Conservation (phyloP, 2,797 vertebrate species). For the Acanthis flammea region DNA sequence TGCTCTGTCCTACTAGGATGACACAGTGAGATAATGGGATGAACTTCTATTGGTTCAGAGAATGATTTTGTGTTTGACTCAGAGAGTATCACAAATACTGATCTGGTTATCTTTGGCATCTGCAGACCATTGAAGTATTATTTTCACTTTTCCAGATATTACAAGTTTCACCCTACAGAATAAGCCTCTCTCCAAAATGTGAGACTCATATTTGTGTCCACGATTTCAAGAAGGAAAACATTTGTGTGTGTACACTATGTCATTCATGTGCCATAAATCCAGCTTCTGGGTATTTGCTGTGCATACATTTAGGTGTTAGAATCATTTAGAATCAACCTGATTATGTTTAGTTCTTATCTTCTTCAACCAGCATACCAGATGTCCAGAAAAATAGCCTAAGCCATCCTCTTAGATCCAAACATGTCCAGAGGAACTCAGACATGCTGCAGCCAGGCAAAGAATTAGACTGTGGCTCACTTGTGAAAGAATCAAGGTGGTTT, state of each 20-base stretch:
- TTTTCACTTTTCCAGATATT: background rate
- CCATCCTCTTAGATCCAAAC: background rate
- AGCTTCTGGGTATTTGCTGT: background rate
- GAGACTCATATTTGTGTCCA: background rate
- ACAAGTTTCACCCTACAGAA: background rate
- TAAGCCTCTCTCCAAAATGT: background rate
- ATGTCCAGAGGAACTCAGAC: background rate
- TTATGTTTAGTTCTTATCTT: background rate
- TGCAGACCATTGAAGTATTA: background rate
- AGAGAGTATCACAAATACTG: background rate
- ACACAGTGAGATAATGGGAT: background rate
- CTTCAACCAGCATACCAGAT: background rate
- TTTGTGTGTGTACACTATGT: background rate
- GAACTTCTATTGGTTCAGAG: background rate
- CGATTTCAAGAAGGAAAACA: background rate
- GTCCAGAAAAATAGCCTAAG: background rate
- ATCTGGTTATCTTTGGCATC: background rate
- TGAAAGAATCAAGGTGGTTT: background rate
- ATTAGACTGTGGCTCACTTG: background rate
- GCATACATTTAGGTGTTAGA: background rate
- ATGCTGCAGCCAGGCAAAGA: background rate
- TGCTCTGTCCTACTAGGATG: background rate
- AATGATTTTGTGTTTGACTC: background rate
- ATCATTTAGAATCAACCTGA: background rate
- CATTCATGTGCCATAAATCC: background rate